Evolutionary conservation across 2,888 invertebrate species (phyloP).

Genomic region (Micoletzkya japonica): DNA sequence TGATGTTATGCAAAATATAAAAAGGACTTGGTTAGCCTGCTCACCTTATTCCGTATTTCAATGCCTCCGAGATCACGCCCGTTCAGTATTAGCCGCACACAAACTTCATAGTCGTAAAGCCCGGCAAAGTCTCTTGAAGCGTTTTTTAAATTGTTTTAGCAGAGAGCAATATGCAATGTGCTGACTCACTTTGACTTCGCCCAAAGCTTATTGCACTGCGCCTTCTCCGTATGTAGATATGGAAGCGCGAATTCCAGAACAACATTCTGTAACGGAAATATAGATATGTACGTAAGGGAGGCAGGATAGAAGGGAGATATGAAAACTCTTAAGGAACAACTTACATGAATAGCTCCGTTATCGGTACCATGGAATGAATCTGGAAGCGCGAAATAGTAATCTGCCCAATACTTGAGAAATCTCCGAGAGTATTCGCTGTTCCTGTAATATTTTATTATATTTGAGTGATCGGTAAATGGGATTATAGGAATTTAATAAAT

Average conservation of each 20-base stretch:
- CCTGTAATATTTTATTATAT: no score
- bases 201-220: conserved; percentile 30
- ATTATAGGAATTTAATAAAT: no score
- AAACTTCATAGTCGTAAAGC: conserved; percentile 12
- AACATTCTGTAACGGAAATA: conserved; percentile 31
- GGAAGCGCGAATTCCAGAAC: conserved; percentile 35
- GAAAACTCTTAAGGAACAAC: not conserved
- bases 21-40: not conserved
- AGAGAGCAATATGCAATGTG: not conserved
- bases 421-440: conserved; percentile 23
- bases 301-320: not conserved
- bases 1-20: not conserved
- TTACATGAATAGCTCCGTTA: conserved; percentile 26
- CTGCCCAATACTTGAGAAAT: conserved; percentile 25
- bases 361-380: conserved; percentile 22
- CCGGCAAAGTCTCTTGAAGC: conserved; percentile 2
- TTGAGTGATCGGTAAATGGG: no score
- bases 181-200: conserved; percentile 26
- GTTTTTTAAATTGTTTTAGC: not conserved
- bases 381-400: conserved; percentile 1
- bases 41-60: conserved; percentile 27
- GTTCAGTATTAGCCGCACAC: conserved; percentile 5
- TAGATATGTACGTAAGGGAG: not conserved
- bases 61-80: conserved; percentile 2
- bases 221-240: not conserved